Base-by-base conservation (phyloP, 2,113 vertebrate genomes). In the Nettapus auritus region DNA sequence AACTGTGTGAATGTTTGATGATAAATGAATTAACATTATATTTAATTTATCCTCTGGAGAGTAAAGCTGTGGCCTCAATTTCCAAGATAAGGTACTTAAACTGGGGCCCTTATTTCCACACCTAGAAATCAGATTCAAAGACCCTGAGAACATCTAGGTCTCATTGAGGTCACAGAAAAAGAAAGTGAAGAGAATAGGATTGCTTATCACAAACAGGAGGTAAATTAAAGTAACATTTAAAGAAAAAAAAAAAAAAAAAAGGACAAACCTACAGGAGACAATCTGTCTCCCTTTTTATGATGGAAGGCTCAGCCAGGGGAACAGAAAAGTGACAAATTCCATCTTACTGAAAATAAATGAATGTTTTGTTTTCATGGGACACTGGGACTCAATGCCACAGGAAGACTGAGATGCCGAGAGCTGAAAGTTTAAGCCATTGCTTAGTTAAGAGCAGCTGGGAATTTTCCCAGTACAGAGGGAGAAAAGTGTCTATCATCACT, bases 301-400 rank as follows among this genome's bases (percentile, higher is more conserved):
- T 60, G 86, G 20, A 71, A 92, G 34, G 26, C 34, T 89, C 56
- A 82, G 29, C 68, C 57, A 78, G 69, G 77, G 64, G 28, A 90
- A 71, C 6, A 78, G 48, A 88, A 90, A 76, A 90, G 83, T 84
- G 86, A 59, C 66, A 94, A 96, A 94, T 86, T 96, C 84, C 55
- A 79, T 82, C 76, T 86, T 93, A 68, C 78, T 86, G 38, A 76
- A 83, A 93, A 85, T 5, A 94, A 88, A 83, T 62, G 0, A 42
- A 42, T 78, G 40, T 70, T 94, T 84, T 75, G 28, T 59, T 92
- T 93, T 92, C 9, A 0, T 88, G 80, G 62, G 56, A 88, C 75
- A 71, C 44, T 5, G 1, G 34, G 28, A 90, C 38, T 92, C 80
- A 11, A 15, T 48, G 56, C 90, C 60, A 86, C 69, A 62, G 56